Evolutionary conservation across 2,797 vertebrate species (phyloP).

Genomic region (Botia kubotai): DNA sequence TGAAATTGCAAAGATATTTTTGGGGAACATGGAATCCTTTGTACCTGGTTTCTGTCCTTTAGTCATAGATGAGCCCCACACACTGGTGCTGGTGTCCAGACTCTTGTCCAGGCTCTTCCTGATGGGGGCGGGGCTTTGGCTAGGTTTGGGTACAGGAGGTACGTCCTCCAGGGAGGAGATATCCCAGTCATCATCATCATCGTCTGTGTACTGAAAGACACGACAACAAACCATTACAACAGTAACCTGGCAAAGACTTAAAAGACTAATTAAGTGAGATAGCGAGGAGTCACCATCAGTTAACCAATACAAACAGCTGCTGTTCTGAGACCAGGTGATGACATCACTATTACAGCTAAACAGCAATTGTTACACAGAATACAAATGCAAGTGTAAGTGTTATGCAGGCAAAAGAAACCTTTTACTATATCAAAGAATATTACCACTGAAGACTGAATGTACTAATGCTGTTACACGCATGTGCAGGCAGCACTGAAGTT

Average conservation of each 20-base stretch:
- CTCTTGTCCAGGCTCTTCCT: conserved; percentile 78
- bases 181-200: conserved; percentile 82
- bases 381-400: too few species aligned
- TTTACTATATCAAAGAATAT: too few species aligned
- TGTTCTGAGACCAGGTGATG: neutral
- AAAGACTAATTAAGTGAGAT: too few species aligned
- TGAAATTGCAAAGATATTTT: too few species aligned
- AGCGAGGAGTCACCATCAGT: too few species aligned
- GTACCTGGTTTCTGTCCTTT: conserved; percentile 75
- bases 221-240: neutral
- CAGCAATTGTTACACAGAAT: too few species aligned
- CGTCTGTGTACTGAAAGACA: conserved; percentile 77
- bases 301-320: neutral
- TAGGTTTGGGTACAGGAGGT: conserved; percentile 66
- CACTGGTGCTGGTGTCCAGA: conserved; percentile 76
- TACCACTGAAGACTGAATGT: neutral
- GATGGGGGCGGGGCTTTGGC: conserved; percentile 62
- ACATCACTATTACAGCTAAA: too few species aligned
- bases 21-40: neutral
- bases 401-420: too few species aligned
- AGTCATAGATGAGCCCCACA: conserved; percentile 80
- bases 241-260: too few species aligned
- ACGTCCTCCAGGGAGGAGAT: conserved; percentile 86
- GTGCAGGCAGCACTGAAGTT: neutral
- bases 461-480: neutral